These are phyloP conservation scores for Cotesia vestalis DNA, from an alignment of 1,140 invertebrate species.

Conservation along the genomic window DNA sequence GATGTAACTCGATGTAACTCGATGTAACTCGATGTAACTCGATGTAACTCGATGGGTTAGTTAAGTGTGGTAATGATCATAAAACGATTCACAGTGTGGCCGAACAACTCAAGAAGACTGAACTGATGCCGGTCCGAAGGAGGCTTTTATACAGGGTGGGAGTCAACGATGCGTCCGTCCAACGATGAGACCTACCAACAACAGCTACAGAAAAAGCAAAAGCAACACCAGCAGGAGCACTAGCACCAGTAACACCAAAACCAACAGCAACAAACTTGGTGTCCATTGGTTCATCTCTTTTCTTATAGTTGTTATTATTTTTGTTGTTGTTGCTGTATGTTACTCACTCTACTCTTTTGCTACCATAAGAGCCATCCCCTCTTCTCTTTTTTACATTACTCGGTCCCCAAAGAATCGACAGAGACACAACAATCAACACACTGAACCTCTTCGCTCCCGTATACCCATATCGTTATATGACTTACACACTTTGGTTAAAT, in stretches of 20 bases:
- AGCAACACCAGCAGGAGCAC: conserved; percentile 23
- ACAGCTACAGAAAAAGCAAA: conserved; percentile 33
- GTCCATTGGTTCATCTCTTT: conserved; percentile 44
- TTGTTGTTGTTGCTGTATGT: too few species aligned
- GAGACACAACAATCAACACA: conserved; percentile 11
- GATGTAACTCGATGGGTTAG: too few species aligned
- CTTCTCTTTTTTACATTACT: conserved; percentile 2
- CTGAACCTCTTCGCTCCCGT: too few species aligned
- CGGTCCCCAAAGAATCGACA: conserved; percentile 13
- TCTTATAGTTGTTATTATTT: conserved; percentile 29
- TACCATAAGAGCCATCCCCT: conserved; percentile 18
- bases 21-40: too few species aligned
- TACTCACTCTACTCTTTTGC: conserved; percentile 9
- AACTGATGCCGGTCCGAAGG: conserved; percentile 41
- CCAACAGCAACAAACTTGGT: conserved; percentile 41
- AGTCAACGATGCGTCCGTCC: conserved; percentile 41
- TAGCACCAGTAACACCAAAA: not conserved
- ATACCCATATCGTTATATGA: not conserved
- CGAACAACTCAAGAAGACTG: conserved; percentile 44
- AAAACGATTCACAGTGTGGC: conserved; percentile 38
- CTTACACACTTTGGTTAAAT: too few species aligned
- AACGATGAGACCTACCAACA: too few species aligned
- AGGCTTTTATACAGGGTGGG: conserved; percentile 48
- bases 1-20: too few species aligned
- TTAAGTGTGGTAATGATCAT: conserved; percentile 26